Base-by-base conservation (phyloP, 2,888 invertebrate genomes). In the Chymomyza fuscimana region DNA sequence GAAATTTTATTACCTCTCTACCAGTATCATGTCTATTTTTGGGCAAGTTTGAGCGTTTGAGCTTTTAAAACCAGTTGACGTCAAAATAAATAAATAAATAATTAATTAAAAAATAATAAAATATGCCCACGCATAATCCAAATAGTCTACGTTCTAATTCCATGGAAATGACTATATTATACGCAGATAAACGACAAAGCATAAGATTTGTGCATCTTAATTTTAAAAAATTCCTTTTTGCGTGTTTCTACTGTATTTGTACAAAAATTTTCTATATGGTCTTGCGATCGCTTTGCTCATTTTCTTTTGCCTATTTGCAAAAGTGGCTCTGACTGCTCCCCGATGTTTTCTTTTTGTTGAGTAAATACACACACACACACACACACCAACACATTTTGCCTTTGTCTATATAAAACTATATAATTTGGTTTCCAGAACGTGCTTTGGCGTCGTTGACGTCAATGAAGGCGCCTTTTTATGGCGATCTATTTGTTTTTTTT, bases 371-470 rank as follows among this genome's bases (percentile, higher is more conserved):
- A 46, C 40, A 36, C 5, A 36, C 36, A 9, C 40, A 2, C 12
- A 12, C 6, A 46, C 36, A 9, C 40, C 1, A 1, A 12, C 6
- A 46, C 32, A 51, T 63, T 19, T 22, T 6, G 59, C 72, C 65
- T 63, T 65, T 65, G 65, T 72, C 63, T 72, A 52, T 65, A 72
- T 46, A 46, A 75, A 74, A 67, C 67, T 72, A 81, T 68, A 81
- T 72, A 51, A 81, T 87, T 85, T 87, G 79, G 82, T 87, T 85
- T 87, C 83, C 87, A 87, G 83, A 85, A 83, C 87, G 83, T 83
- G 87, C 86, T 77, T 56, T 70, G 74, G 73, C 85, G 85, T 76
- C 78, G 77, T 80, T 82, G 87, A 87, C 83, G 87, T 83, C 83
- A 83, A 83, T 76, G 76, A 82, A 70, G 25, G 12, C 40, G 40